Evolutionary conservation across 2,888 invertebrate genomes (phyloP).

Genomic region (Cenopis cana): DNA sequence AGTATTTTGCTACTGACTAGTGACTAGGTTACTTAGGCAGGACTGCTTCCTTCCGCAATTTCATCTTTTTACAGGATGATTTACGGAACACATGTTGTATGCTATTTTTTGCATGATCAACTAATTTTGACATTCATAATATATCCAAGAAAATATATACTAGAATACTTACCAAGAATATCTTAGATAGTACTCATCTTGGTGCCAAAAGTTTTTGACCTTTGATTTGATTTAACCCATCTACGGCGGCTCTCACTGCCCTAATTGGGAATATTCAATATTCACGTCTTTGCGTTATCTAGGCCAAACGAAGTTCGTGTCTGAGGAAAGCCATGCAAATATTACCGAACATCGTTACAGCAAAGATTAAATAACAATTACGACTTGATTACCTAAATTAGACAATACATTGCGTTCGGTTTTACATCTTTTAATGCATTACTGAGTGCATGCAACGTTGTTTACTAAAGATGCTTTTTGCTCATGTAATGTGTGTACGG

Average conservation of each 20-base stretch:
- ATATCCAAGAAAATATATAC: too few relatives aligned
- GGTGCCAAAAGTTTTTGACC: background rate
- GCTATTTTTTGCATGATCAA: too few relatives aligned
- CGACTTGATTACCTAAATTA: slow-evolving; percentile 26
- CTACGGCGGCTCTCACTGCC: background rate
- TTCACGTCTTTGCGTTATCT: background rate
- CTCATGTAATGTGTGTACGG: background rate
- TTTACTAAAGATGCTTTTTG: background rate
- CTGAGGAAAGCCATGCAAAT: slow-evolving; percentile 4
- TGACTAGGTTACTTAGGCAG: background rate
- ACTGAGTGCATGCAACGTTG: slow-evolving; percentile 10
- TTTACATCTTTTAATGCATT: slow-evolving; percentile 12
- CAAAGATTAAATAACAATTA: slow-evolving; percentile 34
- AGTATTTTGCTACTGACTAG: background rate
- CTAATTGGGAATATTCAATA: background rate
- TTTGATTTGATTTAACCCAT: background rate
- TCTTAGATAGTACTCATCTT: background rate
- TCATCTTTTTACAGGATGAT: too few relatives aligned
- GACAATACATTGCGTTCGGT: slow-evolving; percentile 9
- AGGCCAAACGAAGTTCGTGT: slow-evolving; percentile 32
- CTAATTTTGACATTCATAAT: too few relatives aligned
- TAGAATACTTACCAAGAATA: too few relatives aligned
- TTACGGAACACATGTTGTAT: too few relatives aligned
- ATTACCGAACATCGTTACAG: slow-evolving; percentile 37
- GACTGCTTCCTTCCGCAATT: too few relatives aligned